These are phyloP conservation scores for Agapornis canus DNA, from an alignment of 2,797 vertebrate genomes.

Conservation along the genomic window DNA sequence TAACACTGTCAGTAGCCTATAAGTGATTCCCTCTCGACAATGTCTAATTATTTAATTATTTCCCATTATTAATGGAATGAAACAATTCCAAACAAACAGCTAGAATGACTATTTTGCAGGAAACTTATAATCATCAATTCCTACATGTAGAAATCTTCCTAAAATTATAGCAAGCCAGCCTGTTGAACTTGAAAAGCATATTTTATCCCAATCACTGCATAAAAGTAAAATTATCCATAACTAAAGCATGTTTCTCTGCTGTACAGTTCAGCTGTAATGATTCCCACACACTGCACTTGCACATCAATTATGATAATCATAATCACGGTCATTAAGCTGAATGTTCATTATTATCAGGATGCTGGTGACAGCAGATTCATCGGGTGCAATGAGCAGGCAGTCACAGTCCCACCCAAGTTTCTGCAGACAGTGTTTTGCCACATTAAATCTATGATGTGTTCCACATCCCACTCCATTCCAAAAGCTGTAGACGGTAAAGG, in stretches of 20 bases:
- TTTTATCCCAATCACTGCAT: conserved; percentile 80
- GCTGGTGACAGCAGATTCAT: conserved; percentile 85
- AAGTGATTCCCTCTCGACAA: conserved; percentile 66
- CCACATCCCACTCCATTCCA: conserved; percentile 82
- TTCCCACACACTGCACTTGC: conserved; percentile 79
- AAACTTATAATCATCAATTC: conserved; percentile 56
- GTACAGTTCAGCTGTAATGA: conserved; percentile 83
- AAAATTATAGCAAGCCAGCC: conserved; percentile 69
- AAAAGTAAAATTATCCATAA: conserved; percentile 80
- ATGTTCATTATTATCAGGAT: conserved; percentile 87
- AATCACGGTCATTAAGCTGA: conserved; percentile 86
- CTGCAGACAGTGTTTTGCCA: conserved; percentile 80
- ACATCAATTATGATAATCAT: conserved; percentile 89
- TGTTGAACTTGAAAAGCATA: conserved; percentile 71
- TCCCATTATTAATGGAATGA: conserved; percentile 72
- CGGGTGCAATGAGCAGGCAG: conserved; percentile 77
- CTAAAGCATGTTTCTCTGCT: conserved; percentile 73
- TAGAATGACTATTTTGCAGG: conserved; percentile 33
- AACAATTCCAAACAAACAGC: conserved; percentile 72
- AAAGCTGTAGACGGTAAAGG: conserved; percentile 79
- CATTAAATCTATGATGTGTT: conserved; percentile 83
- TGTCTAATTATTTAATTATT: conserved; percentile 74
- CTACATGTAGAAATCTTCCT: conserved; percentile 34
- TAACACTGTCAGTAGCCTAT: conserved; percentile 30
- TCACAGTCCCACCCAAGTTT: conserved; percentile 81